Evolutionary conservation across 2,113 vertebrate species (phyloP).

Genomic region (Poicephalus gulielmi): DNA sequence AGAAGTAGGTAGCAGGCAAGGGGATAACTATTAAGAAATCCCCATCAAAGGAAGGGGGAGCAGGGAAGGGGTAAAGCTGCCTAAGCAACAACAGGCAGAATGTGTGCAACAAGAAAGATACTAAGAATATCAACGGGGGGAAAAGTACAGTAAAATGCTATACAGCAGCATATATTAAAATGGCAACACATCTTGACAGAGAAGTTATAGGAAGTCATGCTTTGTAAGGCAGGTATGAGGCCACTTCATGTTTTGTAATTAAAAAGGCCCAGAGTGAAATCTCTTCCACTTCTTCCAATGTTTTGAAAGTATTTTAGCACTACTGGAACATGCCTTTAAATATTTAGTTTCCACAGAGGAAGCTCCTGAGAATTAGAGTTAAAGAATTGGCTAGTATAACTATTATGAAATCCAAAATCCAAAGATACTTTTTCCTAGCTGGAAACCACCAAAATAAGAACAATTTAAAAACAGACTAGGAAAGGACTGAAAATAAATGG

Average conservation of each 20-base stretch:
- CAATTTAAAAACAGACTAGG: neutral
- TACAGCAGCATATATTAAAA: neutral
- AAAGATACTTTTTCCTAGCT: neutral
- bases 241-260: neutral
- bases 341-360: neutral
- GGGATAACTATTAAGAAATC: neutral
- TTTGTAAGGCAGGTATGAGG: neutral
- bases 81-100: neutral
- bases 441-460: neutral
- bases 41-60: neutral
- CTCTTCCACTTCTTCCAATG: neutral
- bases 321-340: neutral
- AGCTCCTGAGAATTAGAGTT: neutral
- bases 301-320: neutral
- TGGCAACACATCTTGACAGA: neutral
- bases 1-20: neutral
- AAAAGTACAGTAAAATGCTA: neutral
- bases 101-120: neutral
- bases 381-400: neutral
- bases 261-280: neutral
- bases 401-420: neutral
- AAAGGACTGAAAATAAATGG: neutral
- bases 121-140: neutral
- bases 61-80: neutral
- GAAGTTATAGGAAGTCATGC: neutral